These are phyloP conservation scores for Plutella xylostella DNA, from an alignment of 2,888 invertebrate genomes.

Conservation along the genomic window DNA sequence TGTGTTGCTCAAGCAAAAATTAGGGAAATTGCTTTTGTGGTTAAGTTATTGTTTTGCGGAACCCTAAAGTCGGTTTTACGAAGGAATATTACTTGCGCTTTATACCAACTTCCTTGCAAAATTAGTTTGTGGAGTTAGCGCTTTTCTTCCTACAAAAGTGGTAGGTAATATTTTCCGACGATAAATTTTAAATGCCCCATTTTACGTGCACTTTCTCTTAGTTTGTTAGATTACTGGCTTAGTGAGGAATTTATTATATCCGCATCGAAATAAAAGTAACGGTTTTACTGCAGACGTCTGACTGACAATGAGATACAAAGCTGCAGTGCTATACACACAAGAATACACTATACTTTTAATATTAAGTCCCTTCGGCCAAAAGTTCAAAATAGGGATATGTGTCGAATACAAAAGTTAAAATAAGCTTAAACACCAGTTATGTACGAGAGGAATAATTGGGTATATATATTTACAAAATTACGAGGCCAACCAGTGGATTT, in stretches of 20 bases:
- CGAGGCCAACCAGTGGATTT: background rate
- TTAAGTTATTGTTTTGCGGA: no score
- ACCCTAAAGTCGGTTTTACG: no score
- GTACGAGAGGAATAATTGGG: background rate
- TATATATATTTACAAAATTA: background rate
- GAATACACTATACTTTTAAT: no score
- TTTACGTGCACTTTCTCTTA: constrained; percentile 50
- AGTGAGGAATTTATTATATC: constrained; percentile 38
- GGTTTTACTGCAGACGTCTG: constrained; percentile 30
- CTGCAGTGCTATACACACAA: no score
- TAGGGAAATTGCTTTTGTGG: no score
- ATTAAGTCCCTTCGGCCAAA: no score
- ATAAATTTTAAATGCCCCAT: constrained; percentile 56
- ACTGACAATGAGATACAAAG: background rate
- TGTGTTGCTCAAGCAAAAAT: no score
- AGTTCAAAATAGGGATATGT: no score
- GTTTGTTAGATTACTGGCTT: constrained; percentile 47
- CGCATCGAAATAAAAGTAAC: constrained; percentile 32
- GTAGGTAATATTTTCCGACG: constrained; percentile 56
- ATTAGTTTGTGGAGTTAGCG: constrained; percentile 48
- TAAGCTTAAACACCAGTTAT: background rate
- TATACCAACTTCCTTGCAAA: constrained; percentile 40
- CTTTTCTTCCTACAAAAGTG: constrained; percentile 37
- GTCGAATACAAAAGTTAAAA: no score
- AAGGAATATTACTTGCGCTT: constrained; percentile 39